Percentiles rank a stretch among this genome's conserved stretches.
Evolutionary conservation across 2,797 vertebrate species (phyloP).

Genomic region (Lepus oiostolus): DNA sequence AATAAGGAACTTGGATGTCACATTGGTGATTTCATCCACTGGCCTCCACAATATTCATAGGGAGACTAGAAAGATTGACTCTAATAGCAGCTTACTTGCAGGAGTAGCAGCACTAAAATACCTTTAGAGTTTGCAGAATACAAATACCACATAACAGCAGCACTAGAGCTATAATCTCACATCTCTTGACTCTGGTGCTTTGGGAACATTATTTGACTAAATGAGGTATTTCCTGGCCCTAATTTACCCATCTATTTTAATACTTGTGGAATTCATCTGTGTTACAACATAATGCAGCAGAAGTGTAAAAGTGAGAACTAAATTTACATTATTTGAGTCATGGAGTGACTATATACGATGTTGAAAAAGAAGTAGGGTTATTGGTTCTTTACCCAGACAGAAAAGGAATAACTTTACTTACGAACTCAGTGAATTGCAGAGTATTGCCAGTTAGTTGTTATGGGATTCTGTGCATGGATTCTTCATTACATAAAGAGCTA

Average conservation of each 20-base stretch:
- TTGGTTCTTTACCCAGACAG: constrained; percentile 48
- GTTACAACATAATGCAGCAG: constrained; percentile 28
- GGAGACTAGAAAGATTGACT: neutral
- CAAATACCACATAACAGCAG: neutral
- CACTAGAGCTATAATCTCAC: neutral
- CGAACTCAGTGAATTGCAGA: constrained; percentile 54
- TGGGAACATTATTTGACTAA: neutral
- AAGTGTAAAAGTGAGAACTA: constrained; percentile 41
- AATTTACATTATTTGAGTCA: constrained; percentile 45
- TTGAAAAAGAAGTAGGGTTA: neutral
- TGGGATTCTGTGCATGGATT: neutral
- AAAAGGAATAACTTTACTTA: constrained; percentile 62
- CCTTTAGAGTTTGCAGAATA: neutral
- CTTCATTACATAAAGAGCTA: constrained; percentile 51
- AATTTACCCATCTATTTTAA: constrained; percentile 46
- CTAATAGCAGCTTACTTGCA: neutral
- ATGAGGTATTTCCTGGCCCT: constrained; percentile 21
- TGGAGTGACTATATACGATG: neutral
- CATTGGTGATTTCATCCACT: constrained; percentile 1
- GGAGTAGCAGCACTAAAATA: neutral
- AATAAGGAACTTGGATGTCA: constrained; percentile 50
- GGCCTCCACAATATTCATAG: neutral
- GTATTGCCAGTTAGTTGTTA: neutral
- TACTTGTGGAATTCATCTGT: neutral
- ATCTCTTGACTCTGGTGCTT: neutral